Base-by-base conservation (phyloP, 2,797 vertebrate genomes). In the Chelon auratus region DNA sequence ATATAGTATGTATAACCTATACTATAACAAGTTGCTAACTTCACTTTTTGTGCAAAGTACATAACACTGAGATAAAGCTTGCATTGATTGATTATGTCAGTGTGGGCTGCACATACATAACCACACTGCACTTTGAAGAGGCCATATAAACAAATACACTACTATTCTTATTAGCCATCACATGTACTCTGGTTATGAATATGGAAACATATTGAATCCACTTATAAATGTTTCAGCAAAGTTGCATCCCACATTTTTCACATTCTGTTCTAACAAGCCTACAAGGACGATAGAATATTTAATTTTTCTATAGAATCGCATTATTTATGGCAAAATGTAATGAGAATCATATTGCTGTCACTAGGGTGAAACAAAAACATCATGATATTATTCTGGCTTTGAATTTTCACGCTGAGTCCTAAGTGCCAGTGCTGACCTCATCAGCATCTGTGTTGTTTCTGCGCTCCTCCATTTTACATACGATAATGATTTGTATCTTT, bases 171-270 rank as follows among this genome's bases (percentile, higher is more conserved):
- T 33, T 33, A 33, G 8, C 30, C 30, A 33, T 33, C 3, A 8
- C 30, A 33, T 33, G 30, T 33, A 8, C 30, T 33, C 30, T 33
- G 30, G 30, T 33, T 33, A 33, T 33, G 7, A 33, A 9, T 67
- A 73, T 33, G 14, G 54, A 64, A 70, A 68, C 18, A 39, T 43
- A 26, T 13, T 56, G 58, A 48, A 54, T 67, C 11, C 9, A 57
- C 67, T 39, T 8, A 24, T 52, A 56, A 66, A 72, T 30, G 66
- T 62, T 79, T 56, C 26, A 66, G 13, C 56, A 26, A 62, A 75
- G 53, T 74, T 53, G 59, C 71, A 59, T 37, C 53, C 47, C 15
- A 75, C n/a, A 67, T 79, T 70, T 58, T 63, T 48, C 33, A 17
- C n/a, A 6, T 9, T 24, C 26, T 55, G 12, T 54, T 54, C 26